Percentiles rank a stretch among this genome's conserved stretches.
Evolutionary conservation across 92 coral and sea anemone genomes (phyloP).

Genomic region (Micromussa lordhowensis): DNA sequence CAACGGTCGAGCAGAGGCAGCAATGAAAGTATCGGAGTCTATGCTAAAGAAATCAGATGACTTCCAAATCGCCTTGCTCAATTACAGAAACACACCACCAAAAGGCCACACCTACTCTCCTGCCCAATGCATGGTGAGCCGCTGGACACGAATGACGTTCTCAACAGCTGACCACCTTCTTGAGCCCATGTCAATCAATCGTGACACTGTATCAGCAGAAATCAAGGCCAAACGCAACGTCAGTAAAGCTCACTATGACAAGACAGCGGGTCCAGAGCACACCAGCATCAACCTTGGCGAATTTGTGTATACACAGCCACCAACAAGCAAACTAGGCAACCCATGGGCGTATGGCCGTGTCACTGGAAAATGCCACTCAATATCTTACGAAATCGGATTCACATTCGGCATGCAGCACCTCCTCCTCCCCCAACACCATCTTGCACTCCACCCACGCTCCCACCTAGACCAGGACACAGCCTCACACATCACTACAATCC

Average conservation of each 20-base stretch:
- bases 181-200: slow-evolving; percentile 16
- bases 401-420: slow-evolving; percentile 36
- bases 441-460: slow-evolving; percentile 7
- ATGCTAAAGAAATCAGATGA: slow-evolving; percentile 32
- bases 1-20: not conserved
- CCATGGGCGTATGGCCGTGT: slow-evolving; percentile 50
- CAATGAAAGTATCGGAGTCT: not conserved
- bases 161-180: slow-evolving; percentile 36
- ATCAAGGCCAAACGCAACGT: slow-evolving; percentile 32
- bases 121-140: slow-evolving; percentile 34
- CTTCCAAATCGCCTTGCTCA: slow-evolving; percentile 13
- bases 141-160: slow-evolving; percentile 25
- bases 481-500: not conserved
- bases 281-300: slow-evolving; percentile 7
- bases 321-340: slow-evolving; percentile 23
- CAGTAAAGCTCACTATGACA: slow-evolving; percentile 50
- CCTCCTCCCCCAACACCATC: slow-evolving; percentile 29
- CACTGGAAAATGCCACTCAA: slow-evolving; percentile 10
- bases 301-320: slow-evolving; percentile 17
- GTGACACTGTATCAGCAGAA: slow-evolving; percentile 29
- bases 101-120: slow-evolving; percentile 45
- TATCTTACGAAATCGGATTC: slow-evolving; percentile 26
- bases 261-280: slow-evolving; percentile 31
- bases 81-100: slow-evolving; percentile 20
- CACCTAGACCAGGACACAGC: slow-evolving; percentile 5